These are phyloP conservation scores for Pandemis corylana DNA, from an alignment of 2,888 invertebrate genomes.

Conservation along the genomic window DNA sequence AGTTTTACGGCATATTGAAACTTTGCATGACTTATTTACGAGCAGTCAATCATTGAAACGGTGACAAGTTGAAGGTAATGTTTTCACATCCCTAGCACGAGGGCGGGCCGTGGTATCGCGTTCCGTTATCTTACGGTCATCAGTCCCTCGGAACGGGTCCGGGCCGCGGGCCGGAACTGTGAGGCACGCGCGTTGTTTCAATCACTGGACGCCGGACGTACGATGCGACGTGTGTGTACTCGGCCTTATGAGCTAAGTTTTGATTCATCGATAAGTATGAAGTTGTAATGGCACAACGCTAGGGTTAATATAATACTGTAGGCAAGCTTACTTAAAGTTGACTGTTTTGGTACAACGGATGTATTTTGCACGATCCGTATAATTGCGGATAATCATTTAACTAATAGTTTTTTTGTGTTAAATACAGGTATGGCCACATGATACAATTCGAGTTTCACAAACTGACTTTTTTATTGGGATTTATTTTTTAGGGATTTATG, in stretches of 20 bases:
- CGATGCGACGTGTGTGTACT: slow-evolving; percentile 23
- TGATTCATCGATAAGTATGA: slow-evolving; percentile 11
- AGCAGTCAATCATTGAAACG: slow-evolving; percentile 30
- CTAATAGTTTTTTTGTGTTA: too few relatives aligned
- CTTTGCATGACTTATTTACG: slow-evolving; percentile 3
- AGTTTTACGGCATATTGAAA: background rate
- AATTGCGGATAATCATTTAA: too few relatives aligned
- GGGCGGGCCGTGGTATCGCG: slow-evolving; percentile 35
- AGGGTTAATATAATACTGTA: background rate
- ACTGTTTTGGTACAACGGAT: background rate
- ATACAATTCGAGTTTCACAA: too few relatives aligned
- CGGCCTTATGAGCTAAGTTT: background rate
- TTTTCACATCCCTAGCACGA: slow-evolving; percentile 28
- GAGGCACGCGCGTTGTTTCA: slow-evolving; percentile 37
- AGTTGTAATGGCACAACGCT: slow-evolving; percentile 1
- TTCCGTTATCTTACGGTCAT: slow-evolving; percentile 43
- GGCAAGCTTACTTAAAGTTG: background rate
- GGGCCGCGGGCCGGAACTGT: slow-evolving; percentile 33
- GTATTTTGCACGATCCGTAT: background rate
- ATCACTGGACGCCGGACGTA: slow-evolving; percentile 36
- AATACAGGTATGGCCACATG: too few relatives aligned
- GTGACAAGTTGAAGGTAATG: slow-evolving; percentile 23
- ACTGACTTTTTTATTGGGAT: too few relatives aligned
- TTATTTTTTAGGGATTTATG: too few relatives aligned
- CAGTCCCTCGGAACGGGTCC: slow-evolving; percentile 37